Base-by-base conservation (phyloP, 1,140 invertebrate genomes). In the Pseudomyrmex cubaensis region DNA sequence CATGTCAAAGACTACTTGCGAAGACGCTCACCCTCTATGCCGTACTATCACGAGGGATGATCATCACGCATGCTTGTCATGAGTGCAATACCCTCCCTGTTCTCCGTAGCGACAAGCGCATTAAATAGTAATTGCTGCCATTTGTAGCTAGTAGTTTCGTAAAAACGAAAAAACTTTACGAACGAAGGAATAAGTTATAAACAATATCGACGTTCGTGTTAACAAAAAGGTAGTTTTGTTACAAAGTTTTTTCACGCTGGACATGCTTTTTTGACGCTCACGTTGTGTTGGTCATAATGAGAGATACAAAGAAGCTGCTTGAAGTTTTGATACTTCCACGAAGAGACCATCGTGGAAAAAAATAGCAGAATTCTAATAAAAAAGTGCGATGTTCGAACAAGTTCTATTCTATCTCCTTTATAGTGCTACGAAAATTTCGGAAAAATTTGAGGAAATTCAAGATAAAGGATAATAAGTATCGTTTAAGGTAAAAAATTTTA, bases 121-220 rank as follows among this genome's bases (percentile, higher is more conserved):
- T 76, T 76, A 76, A 76, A 64, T 76, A 35, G 35, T 35, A 35
- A 76, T 76, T 76, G 57, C 46, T 64, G 46, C 22, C 57, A 73
- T 12, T 3, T 2, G 2, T 25, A 13, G 2, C 25, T 48, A 15
- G 15, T 35, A 13, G 35, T 35, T 35, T 35, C 35, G 3, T 7
- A 35, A 7, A 35, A 35, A 35, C 35, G 35, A 35, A 35, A 35
- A 64, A 76, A 76, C 46, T 76, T 76, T 17, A 50, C 15, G 12
- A 64, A 25, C 10, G 17, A 2, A 63, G 35, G 15, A 5, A 46
- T n/a, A 50, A n/a, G 13, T 64, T 0, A 17, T 12, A 52, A 75
- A 48, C 3, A 35, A 35, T 35, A 35, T 35, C 4, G 5, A 35
- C 4, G 35, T 35, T 35, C 4, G 35, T 35, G 35, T 35, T 64